Percentiles rank a stretch among this genome's conserved stretches.
These are phyloP conservation scores for Ptychoptera albimana DNA, from an alignment of 2,888 invertebrate species.

Conservation along the genomic window DNA sequence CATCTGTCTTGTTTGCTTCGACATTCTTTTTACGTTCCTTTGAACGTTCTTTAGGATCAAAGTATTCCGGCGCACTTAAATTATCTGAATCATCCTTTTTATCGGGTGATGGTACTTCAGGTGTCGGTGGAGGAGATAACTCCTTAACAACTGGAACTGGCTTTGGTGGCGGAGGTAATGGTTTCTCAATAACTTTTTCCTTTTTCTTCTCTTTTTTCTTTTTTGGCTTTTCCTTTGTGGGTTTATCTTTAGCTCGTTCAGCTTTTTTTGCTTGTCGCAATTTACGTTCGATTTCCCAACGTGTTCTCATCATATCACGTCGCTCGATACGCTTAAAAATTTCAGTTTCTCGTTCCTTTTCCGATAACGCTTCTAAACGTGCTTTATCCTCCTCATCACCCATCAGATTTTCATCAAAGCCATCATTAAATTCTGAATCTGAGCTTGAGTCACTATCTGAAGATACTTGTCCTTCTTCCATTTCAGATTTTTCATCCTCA, in stretches of 20 bases:
- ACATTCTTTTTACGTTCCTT: slow-evolving; percentile 82
- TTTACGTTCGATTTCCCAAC: slow-evolving; percentile 93
- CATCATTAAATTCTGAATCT: slow-evolving; percentile 87
- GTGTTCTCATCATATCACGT: slow-evolving; percentile 81
- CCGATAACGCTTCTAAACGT: slow-evolving; percentile 79
- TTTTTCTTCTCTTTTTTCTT: slow-evolving; percentile 41
- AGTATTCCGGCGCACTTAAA: slow-evolving; percentile 22
- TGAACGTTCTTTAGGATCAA: slow-evolving; percentile 59
- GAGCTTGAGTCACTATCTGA: slow-evolving; percentile 46
- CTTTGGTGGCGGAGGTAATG: slow-evolving; percentile 9
- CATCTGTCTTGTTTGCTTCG: slow-evolving; percentile 68
- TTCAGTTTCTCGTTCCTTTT: slow-evolving; percentile 93
- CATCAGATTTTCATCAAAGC: slow-evolving; percentile 92
- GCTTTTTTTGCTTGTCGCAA: slow-evolving; percentile 67
- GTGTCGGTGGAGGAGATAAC: slow-evolving; percentile 4
- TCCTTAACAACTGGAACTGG: not conserved
- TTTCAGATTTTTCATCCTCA: slow-evolving; percentile 39
- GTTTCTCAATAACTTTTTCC: slow-evolving; percentile 16
- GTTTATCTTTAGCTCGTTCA: slow-evolving; percentile 43
- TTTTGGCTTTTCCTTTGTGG: slow-evolving; percentile 28
- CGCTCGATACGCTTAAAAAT: slow-evolving; percentile 93
- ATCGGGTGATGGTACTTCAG: slow-evolving; percentile 11
- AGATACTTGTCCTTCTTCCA: slow-evolving; percentile 81
- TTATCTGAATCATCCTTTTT: slow-evolving; percentile 14
- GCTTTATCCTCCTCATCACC: slow-evolving; percentile 92